Conservation (phyloP, 2,888 invertebrate genomes). For the Drosophila algonquin region DNA sequence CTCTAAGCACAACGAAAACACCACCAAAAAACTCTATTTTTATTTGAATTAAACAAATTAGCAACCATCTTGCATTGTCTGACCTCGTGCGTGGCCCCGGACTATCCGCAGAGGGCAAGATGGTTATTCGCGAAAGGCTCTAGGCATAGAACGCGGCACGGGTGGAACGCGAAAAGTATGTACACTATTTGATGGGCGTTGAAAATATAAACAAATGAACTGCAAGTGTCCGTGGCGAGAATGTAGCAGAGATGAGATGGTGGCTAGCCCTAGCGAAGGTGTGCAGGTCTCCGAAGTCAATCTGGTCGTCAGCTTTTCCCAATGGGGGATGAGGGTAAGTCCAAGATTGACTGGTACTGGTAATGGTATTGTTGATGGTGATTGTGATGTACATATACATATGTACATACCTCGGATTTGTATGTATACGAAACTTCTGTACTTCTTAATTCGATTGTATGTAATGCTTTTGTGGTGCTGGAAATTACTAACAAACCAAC, state of each 20-base stretch:
- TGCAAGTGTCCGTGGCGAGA: conserved; percentile 8
- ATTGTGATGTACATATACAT: conserved; percentile 3
- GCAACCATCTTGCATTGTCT: background rate
- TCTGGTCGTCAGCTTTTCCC: background rate
- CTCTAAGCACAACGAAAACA: conserved; percentile 37
- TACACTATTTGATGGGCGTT: conserved; percentile 28
- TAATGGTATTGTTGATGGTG: conserved; percentile 32
- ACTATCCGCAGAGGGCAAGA: background rate
- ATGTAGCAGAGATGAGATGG: conserved; percentile 11
- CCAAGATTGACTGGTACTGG: conserved; percentile 4
- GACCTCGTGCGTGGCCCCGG: background rate
- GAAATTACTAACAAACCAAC: conserved; percentile 31
- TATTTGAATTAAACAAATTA: conserved; percentile 7
- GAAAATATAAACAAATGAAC: conserved; percentile 38
- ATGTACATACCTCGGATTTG: background rate
- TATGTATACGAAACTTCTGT: conserved; percentile 10
- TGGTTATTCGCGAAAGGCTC: background rate
- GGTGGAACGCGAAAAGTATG: conserved; percentile 34
- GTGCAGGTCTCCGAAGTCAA: background rate
- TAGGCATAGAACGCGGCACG: background rate
- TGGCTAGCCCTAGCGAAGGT: conserved; percentile 27
- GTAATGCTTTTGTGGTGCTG: conserved; percentile 25
- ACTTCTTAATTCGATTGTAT: background rate
- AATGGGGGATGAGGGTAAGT: conserved; percentile 25
- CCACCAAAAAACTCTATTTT: conserved; percentile 27